These are phyloP conservation scores for Scortum barcoo DNA, from an alignment of 2,113 vertebrate genomes.

Conservation along the genomic window DNA sequence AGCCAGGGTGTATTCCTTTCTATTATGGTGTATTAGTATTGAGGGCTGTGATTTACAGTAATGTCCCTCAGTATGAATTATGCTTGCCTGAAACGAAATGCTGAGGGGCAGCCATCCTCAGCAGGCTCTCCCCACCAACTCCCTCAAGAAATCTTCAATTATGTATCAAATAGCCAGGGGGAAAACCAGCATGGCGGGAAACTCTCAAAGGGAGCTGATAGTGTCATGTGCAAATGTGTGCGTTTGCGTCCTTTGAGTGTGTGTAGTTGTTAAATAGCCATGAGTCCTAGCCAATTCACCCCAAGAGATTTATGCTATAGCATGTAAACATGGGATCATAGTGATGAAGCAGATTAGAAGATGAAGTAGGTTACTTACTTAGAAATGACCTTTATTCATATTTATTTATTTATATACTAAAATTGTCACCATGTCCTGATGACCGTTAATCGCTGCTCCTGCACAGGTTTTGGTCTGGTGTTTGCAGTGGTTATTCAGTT, in stretches of 20 bases:
- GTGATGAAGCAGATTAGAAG: too few species aligned
- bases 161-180: neutral
- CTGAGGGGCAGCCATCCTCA: neutral
- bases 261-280: neutral
- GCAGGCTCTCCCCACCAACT: neutral
- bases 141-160: constrained; percentile 1
- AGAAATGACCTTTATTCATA: too few species aligned
- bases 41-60: neutral
- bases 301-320: neutral
- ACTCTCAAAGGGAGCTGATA: neutral
- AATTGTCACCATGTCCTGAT: too few species aligned
- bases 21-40: neutral
- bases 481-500: neutral
- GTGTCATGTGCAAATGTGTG: neutral
- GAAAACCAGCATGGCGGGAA: neutral
- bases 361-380: too few species aligned
- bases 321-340: neutral
- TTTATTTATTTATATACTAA: too few species aligned
- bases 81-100: neutral
- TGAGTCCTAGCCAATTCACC: neutral
- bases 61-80: constrained; percentile 12
- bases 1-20: neutral
- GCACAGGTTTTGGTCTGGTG: neutral
- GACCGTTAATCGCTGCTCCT: too few species aligned
- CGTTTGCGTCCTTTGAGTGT: neutral